Percentiles rank a stretch among this genome's conserved stretches.
These are phyloP conservation scores for Psephotus haematonotus DNA, from an alignment of 2,113 vertebrate genomes.

Conservation along the genomic window DNA sequence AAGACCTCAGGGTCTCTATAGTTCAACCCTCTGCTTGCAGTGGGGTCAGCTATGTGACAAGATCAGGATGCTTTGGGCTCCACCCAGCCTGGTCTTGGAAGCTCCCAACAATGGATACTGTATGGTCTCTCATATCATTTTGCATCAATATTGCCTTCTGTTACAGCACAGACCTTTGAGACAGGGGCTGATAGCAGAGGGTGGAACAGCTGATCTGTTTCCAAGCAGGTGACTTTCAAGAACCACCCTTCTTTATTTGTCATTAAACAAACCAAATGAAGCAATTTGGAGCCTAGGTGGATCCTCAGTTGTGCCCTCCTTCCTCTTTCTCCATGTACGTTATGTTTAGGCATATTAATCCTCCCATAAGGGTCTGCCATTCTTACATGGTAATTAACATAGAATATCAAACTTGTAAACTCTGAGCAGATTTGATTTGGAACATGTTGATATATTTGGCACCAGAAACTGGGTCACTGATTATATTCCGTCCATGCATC, in stretches of 20 bases:
- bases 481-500: conserved; percentile 41
- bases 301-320: not conserved
- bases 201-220: not conserved
- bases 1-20: not conserved
- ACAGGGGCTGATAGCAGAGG: not conserved
- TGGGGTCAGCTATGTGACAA: not conserved
- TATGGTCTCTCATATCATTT: not conserved
- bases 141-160: not conserved
- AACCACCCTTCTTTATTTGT: not conserved
- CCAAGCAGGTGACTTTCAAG: not conserved
- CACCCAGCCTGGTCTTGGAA: not conserved
- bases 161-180: not conserved
- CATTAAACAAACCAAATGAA: not conserved
- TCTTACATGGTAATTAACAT: conserved; percentile 45
- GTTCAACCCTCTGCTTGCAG: not conserved
- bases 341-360: not conserved
- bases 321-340: not conserved
- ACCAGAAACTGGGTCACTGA: conserved; percentile 45
- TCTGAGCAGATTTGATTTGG: conserved; percentile 61
- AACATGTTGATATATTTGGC: conserved; percentile 59
- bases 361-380: conserved; percentile 23
- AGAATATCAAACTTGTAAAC: conserved; percentile 64
- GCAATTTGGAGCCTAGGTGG: not conserved
- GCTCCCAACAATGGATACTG: accelerated
- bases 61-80: not conserved